Evolutionary conservation across 2,888 invertebrate genomes (phyloP), one percentile per base, ranked within the genome.

Genomic region (Xanthorhoe spadicearia): DNA sequence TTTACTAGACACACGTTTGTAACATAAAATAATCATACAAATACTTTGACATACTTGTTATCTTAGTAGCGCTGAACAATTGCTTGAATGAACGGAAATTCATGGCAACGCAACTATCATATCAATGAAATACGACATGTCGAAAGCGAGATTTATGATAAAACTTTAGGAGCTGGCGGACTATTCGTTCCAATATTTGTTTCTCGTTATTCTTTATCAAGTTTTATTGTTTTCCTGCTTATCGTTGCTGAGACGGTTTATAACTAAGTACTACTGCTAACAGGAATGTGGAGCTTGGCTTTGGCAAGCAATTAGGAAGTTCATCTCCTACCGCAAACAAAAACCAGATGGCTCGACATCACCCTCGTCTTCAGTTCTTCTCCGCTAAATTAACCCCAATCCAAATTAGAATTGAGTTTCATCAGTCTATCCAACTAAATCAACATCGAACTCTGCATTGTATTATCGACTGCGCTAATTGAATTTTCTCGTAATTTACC

Each of bases 351-450:
- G 68, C 69, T 63, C 67, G 69, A 72, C 72, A 69, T 70, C 68
- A 69, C 68, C 65, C 61, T 48, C 58, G 68, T 66, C 64, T 66
- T 58, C 64, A 63, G 64, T 63, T 68, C 75, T 72, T 78, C 76
- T 72, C 63, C 71, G 71, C 71, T 70, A 79, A 80, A 82, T 83
- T 82, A 80, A 79, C 74, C 74, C 76, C 74, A 71, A 75, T 76
- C 71, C 71, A 70, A 61, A 61, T 55, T 49, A 55, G 75, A 74
- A 75, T 74, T 64, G 60, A 66, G 73, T 70, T 74, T 73, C 69
- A 70, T 68, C 72, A 74, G 69, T 75, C 70, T 64, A 74, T 72
- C 74, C 70, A 73, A 68, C 69, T 68, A 72, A 74, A 75, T 72
- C 71, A 66, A 71, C 73, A 70, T 70, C 67, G 69, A 72, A 62